phyloP scores from a whole-genome alignment of 2,888 invertebrate species.

The Agonopterix arenella region DNA sequence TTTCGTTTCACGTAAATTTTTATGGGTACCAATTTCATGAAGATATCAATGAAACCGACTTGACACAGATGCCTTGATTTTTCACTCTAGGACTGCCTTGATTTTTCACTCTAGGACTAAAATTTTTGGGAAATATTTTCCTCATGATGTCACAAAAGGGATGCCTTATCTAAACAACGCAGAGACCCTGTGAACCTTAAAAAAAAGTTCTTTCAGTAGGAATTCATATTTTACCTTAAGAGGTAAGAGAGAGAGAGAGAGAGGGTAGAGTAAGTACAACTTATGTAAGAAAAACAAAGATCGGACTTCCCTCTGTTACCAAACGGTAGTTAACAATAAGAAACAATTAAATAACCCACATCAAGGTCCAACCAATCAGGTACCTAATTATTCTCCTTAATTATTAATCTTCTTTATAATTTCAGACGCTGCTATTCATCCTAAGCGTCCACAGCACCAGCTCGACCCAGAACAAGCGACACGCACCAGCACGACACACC shows the following conservation, averaged over 20 bases:
- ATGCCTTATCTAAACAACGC: no score
- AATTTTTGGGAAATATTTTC: no score
- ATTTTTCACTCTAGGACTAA: no score
- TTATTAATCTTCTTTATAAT: not conserved
- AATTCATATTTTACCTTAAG: not conserved
- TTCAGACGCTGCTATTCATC: not conserved
- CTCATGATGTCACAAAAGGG: no score
- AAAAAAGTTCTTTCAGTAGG: not conserved
- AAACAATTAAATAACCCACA: not conserved
- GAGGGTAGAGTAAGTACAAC: not conserved
- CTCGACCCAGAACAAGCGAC: slow-evolving; percentile 25
- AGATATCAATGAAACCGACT: no score
- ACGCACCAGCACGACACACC: slow-evolving; percentile 48
- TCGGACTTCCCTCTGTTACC: not conserved
- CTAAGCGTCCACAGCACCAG: slow-evolving; percentile 12
- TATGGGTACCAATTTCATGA: no score
- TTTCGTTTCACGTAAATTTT: no score
- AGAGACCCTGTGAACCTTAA: not conserved
- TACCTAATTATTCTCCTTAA: not conserved
- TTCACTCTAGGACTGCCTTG: no score
- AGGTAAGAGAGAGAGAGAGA: no score
- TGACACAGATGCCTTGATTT: no score
- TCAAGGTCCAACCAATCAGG: no score
- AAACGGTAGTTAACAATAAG: not conserved
- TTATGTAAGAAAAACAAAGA: not conserved